Evolutionary conservation across 2,888 invertebrate genomes (phyloP).

Genomic region (Hanleya hanleyi): DNA sequence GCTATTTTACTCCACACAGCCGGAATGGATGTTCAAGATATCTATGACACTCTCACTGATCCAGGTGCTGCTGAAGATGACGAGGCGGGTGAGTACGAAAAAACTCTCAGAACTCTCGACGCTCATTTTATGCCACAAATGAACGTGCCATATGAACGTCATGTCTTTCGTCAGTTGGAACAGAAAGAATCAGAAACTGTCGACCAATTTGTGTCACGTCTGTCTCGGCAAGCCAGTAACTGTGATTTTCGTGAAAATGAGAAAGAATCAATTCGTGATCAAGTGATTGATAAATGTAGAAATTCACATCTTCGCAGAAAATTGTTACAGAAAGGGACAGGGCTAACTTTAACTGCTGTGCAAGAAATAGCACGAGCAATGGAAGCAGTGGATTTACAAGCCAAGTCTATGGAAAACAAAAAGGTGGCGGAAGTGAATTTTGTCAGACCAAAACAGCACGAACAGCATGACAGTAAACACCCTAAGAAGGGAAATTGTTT

Average conservation of each 20-base stretch:
- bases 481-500: neutral
- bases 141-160: constrained; percentile 12
- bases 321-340: no score
- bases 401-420: neutral
- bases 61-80: neutral
- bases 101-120: neutral
- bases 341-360: neutral
- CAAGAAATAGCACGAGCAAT: constrained; percentile 1
- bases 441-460: neutral
- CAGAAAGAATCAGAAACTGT: constrained; percentile 6
- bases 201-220: constrained; percentile 3
- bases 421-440: neutral
- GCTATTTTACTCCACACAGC: constrained; percentile 12
- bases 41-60: constrained; percentile 14
- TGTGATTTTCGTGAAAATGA: neutral
- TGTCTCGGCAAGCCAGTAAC: neutral
- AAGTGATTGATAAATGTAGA: neutral
- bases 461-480: neutral
- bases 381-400: constrained; percentile 7
- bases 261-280: neutral
- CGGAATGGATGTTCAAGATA: constrained; percentile 15
- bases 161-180: constrained; percentile 8
- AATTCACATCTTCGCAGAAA: neutral
- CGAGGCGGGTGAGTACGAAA: neutral
- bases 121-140: neutral